A percentile compares a stretch with the other conserved stretches of the same genome.
phyloP scores from a whole-genome alignment of 2,888 invertebrate genomes.

The Luperina testacea region DNA sequence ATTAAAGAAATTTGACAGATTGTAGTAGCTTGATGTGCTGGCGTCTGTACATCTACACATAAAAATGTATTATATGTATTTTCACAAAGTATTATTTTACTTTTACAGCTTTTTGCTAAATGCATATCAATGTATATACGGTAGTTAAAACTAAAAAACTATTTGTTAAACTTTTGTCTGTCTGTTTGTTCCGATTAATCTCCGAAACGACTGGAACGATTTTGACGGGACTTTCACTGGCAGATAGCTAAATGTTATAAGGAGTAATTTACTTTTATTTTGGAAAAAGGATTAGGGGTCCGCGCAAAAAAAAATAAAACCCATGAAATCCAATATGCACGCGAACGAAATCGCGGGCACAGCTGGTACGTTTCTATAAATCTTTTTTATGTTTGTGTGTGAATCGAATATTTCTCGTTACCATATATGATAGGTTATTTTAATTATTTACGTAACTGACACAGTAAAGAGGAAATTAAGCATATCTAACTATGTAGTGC shows the following conservation, averaged over 20 bases:
- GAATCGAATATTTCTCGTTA: not conserved
- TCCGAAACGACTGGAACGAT: no score
- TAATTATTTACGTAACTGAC: conserved; percentile 46
- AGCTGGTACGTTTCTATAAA: not conserved
- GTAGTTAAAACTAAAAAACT: no score
- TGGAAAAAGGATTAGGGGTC: not conserved
- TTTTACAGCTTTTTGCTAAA: no score
- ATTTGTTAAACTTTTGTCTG: no score
- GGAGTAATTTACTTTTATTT: not conserved
- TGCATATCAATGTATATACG: no score
- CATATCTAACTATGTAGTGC: conserved; percentile 5
- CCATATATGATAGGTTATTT: conserved; percentile 2
- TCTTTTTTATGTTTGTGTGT: not conserved
- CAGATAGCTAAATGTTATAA: no score
- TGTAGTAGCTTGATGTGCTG: no score
- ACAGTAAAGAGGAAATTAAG: conserved; percentile 24
- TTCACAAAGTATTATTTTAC: no score
- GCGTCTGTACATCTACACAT: not conserved
- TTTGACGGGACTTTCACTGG: no score
- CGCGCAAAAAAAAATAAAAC: not conserved
- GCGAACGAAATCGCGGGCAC: not conserved
- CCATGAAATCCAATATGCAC: not conserved
- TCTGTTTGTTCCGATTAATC: no score
- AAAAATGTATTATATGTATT: no score
- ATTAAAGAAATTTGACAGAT: no score